Base-by-base conservation (phyloP, 2,113 vertebrate species). In the Myotis lucifugus region DNA sequence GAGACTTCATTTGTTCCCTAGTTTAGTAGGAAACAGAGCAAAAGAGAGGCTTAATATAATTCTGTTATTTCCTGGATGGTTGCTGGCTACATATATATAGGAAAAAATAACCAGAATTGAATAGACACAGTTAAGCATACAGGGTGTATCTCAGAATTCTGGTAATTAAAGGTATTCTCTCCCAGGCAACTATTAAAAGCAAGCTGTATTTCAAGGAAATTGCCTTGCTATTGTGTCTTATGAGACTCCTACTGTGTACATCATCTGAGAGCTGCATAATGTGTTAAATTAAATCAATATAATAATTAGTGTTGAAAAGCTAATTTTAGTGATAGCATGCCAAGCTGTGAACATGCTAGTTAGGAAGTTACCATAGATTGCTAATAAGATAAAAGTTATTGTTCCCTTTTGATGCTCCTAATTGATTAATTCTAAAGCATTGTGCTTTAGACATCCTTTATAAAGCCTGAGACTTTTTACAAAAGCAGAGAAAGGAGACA, bases 1-100 rank as follows among this genome's bases (percentile, higher is more conserved):
- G 99, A 97, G 99, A 99, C 98, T 99, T 99, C 99, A 99, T 99
- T 99, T 99, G 99, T 98, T 99, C 99, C 98, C 99, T 99, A 90
- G 90, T 96, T 98, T 86, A 95, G 97, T 83, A 95, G 54, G 95
- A 82, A 97, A 90, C 14, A 93, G n/a, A 96, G 25, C n/a, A 94
- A 78, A 95, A 97, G 34, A 97, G 96, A 98, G 54, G 97, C 61
- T 98, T 32, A 96, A 97, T 13, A 98, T 42, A 97, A 96, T 56
- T 92, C 91, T 72, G 92, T 98, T 81, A 96, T 92, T 94, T 96
- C 59, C 50, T 96, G 19, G 73, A 88, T 5, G 21, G 73, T 92
- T 91, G 29, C 13, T 82, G 5, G 73, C 40, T 13, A 83, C 72
- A 27, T 83, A 72, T 59, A 48, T 72, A 83, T 96, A 32, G 82